A percentile compares a stretch with the other conserved stretches of the same genome.
Evolutionary conservation across 2,888 invertebrate species (phyloP).

Genomic region (Neocrepidodera transversa): DNA sequence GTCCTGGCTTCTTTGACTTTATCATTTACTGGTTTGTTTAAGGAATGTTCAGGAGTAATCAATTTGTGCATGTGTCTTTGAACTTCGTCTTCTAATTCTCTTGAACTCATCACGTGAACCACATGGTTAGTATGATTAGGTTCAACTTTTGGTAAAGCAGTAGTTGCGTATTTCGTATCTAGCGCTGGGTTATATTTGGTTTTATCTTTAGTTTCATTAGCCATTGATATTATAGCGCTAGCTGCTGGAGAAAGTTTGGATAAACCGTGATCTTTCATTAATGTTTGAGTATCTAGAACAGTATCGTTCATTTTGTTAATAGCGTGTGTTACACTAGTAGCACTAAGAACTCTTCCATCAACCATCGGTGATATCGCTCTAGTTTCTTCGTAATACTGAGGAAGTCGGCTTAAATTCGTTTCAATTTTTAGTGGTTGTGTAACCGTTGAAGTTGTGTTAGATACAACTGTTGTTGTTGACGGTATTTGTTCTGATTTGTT

Average conservation of each 20-base stretch:
- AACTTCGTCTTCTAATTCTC: slow-evolving; percentile 48
- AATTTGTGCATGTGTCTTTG: slow-evolving; percentile 52
- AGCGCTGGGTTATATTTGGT: slow-evolving; percentile 36
- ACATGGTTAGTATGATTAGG: slow-evolving; percentile 45
- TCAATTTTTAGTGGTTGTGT: slow-evolving; percentile 59
- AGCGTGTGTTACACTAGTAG: slow-evolving; percentile 58
- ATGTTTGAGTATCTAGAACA: slow-evolving; percentile 56
- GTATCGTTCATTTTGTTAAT: slow-evolving; percentile 60
- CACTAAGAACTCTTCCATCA: slow-evolving; percentile 55
- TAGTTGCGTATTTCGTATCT: slow-evolving; percentile 45
- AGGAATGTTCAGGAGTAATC: slow-evolving; percentile 45
- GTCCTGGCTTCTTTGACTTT: slow-evolving; percentile 54
- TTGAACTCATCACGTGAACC: slow-evolving; percentile 44
- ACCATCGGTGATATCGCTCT: slow-evolving; percentile 51
- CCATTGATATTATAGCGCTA: slow-evolving; percentile 43
- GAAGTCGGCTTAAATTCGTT: slow-evolving; percentile 48
- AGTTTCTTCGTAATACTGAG: slow-evolving; percentile 40
- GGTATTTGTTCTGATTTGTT: slow-evolving; percentile 38
- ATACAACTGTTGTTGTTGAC: slow-evolving; percentile 54
- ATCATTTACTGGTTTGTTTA: slow-evolving; percentile 44
- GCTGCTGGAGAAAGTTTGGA: slow-evolving; percentile 47
- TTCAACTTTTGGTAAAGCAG: slow-evolving; percentile 44
- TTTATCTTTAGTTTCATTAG: slow-evolving; percentile 33
- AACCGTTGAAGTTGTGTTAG: slow-evolving; percentile 57
- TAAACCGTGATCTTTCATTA: slow-evolving; percentile 55